Base-by-base conservation (phyloP, 2,797 vertebrate genomes). In the Hypotaenidia okinawae region DNA sequence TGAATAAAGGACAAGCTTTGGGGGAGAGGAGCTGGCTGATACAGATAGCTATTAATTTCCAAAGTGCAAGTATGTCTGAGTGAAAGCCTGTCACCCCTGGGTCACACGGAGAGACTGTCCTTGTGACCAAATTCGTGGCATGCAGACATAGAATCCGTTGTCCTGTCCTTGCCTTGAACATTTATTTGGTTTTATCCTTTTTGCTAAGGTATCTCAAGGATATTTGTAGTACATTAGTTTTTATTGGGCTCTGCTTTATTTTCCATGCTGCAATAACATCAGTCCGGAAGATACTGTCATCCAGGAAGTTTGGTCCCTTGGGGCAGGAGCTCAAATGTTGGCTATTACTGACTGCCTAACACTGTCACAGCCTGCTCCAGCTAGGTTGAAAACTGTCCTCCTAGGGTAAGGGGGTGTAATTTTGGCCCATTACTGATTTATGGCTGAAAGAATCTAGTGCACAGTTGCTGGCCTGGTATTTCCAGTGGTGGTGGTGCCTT, bases 211-310 rank as follows among this genome's bases (percentile, higher is more conserved):
- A 41, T 68, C 83, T 81, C 73, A 73, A 69, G 81, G 86, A 83
- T 87, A 77, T 89, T 91, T 72, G 57, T 55, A 35, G 72, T 75
- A 41, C 16, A 6, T 87, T 61, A n/a, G n/a, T 62, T 95, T 87
- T 94, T 89, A 61, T 43, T 81, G 61, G 21, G 3, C 81, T 90
- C 32, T 88, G 51, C 79, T 93, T 87, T 86, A n/a, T 91, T 93
- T 39, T 91, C 18, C 0, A 0, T 21, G 32, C 81, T 67, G 30
- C 55, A 64, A 9, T 87, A 93, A 47, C 77, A 49, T 67, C 59
- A 18, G 63, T 30, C 73, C 67, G 55, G 52, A 57, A 77, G 37
- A 57, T 67, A 13, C 4, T 84, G 67, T 57, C 59, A 73, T 86
- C 77, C 51, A 61, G 82, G 63, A 81, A 17, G 35, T 73, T 2